These are phyloP conservation scores for Diplazon laetatorius DNA, from an alignment of 2,888 invertebrate genomes.

Conservation along the genomic window DNA sequence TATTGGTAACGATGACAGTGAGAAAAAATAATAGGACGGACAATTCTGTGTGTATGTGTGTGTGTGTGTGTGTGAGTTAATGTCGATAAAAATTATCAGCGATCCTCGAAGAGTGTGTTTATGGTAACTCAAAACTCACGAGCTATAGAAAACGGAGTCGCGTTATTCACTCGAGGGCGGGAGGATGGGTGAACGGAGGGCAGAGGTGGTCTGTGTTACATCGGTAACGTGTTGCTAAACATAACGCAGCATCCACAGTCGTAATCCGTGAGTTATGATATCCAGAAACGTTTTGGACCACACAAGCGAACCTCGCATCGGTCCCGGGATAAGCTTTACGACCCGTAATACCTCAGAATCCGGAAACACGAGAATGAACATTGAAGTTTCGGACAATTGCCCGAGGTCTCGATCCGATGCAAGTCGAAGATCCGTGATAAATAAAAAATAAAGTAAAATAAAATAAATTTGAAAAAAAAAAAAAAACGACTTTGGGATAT, in stretches of 20 bases:
- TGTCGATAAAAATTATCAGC: not conserved
- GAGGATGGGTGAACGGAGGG: no score
- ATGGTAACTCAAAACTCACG: not conserved
- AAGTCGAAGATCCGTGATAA: not conserved
- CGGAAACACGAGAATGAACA: slow-evolving; percentile 8
- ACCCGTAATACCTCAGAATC: slow-evolving; percentile 13
- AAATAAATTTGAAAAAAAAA: no score
- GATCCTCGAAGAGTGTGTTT: not conserved
- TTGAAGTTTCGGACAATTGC: not conserved
- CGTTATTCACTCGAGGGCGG: slow-evolving; percentile 20
- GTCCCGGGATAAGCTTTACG: slow-evolving; percentile 30
- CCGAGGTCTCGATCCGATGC: not conserved
- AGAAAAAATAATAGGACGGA: no score
- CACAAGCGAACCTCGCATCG: not conserved
- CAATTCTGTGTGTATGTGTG: no score
- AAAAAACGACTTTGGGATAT: not conserved
- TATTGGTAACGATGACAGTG: no score
- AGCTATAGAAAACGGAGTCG: slow-evolving; percentile 31
- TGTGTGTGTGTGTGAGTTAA: no score
- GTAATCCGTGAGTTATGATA: slow-evolving; percentile 61
- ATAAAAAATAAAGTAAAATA: no score
- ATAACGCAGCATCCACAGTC: slow-evolving; percentile 23
- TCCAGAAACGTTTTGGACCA: slow-evolving; percentile 37
- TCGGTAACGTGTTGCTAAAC: slow-evolving; percentile 28
- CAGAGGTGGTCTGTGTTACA: no score